phyloP scores from a whole-genome alignment of 2,797 vertebrate species.

The Tauraco hartlaubi region DNA sequence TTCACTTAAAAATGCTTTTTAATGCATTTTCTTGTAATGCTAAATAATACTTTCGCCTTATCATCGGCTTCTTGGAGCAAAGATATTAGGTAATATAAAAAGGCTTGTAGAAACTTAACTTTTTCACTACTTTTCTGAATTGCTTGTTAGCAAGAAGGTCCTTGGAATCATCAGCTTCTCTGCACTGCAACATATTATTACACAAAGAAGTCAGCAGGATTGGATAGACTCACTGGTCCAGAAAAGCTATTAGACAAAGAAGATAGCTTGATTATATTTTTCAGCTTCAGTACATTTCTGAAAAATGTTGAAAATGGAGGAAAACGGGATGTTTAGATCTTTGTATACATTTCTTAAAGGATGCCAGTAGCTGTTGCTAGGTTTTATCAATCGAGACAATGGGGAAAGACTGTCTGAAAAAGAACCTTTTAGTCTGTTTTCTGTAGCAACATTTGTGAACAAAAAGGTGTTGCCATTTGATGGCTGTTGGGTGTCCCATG shows the following conservation, averaged over 20 bases:
- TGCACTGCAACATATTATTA: neutral
- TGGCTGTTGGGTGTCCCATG: neutral
- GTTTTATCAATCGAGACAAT: neutral
- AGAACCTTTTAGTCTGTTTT: neutral
- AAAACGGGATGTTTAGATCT: neutral
- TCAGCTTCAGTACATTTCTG: neutral
- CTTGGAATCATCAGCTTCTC: neutral
- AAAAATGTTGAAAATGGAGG: neutral
- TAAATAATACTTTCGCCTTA: neutral
- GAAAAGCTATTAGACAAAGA: neutral
- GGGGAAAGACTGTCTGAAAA: neutral
- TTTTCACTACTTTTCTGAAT: neutral
- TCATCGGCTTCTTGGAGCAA: neutral
- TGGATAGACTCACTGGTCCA: neutral
- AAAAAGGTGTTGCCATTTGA: neutral
- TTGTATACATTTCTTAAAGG: neutral
- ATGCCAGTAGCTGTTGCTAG: neutral
- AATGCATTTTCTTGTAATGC: neutral
- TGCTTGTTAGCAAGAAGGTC: neutral
- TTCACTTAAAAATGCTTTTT: neutral
- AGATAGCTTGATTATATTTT: slow-evolving; percentile 16
- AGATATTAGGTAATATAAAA: neutral
- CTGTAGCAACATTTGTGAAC: neutral
- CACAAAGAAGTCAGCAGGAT: neutral
- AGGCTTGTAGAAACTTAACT: neutral